Evolutionary conservation across 2,888 invertebrate genomes (phyloP).

Genomic region (Acleris sparsana): DNA sequence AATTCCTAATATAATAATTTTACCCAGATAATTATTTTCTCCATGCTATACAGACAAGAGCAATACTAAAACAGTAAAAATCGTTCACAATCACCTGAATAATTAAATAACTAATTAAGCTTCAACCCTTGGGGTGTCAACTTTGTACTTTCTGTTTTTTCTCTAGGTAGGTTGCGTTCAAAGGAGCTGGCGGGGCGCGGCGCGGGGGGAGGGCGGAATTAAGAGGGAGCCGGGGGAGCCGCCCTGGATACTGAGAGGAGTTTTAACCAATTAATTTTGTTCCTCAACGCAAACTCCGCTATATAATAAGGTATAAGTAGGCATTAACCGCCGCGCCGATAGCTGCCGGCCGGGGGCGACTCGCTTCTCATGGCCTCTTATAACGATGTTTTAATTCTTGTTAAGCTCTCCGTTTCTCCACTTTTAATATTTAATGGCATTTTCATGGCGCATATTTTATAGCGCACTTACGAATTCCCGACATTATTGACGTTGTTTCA

Average conservation of each 20-base stretch:
- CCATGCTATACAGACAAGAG: background rate
- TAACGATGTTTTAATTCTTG: slow-evolving; percentile 84
- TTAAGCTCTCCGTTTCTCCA: slow-evolving; percentile 83
- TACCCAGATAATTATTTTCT: too few relatives aligned
- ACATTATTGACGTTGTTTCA: slow-evolving; percentile 73
- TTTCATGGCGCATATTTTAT: slow-evolving; percentile 82
- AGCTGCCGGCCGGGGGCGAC: slow-evolving; percentile 78
- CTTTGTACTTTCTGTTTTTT: slow-evolving; percentile 84
- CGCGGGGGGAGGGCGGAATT: slow-evolving; percentile 68
- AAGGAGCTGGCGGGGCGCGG: slow-evolving; percentile 77
- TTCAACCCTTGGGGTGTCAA: slow-evolving; percentile 70
- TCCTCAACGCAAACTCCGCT: slow-evolving; percentile 84
- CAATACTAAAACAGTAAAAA: slow-evolving; percentile 1
- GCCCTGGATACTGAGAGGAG: slow-evolving; percentile 84
- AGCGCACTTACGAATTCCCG: slow-evolving; percentile 78
- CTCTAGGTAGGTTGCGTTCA: slow-evolving; percentile 84
- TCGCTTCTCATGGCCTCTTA: slow-evolving; percentile 73
- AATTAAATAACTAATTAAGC: slow-evolving; percentile 69
- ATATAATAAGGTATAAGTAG: slow-evolving; percentile 84
- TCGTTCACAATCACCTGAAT: slow-evolving; percentile 21
- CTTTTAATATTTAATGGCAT: slow-evolving; percentile 84
- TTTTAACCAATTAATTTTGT: slow-evolving; percentile 85
- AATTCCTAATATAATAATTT: too few relatives aligned
- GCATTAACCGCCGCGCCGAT: slow-evolving; percentile 83
- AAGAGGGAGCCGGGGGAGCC: slow-evolving; percentile 74